Evolutionary conservation across 2,797 vertebrate species (phyloP), one percentile per base, ranked within the genome.

Genomic region (Hoplostethus atlanticus): DNA sequence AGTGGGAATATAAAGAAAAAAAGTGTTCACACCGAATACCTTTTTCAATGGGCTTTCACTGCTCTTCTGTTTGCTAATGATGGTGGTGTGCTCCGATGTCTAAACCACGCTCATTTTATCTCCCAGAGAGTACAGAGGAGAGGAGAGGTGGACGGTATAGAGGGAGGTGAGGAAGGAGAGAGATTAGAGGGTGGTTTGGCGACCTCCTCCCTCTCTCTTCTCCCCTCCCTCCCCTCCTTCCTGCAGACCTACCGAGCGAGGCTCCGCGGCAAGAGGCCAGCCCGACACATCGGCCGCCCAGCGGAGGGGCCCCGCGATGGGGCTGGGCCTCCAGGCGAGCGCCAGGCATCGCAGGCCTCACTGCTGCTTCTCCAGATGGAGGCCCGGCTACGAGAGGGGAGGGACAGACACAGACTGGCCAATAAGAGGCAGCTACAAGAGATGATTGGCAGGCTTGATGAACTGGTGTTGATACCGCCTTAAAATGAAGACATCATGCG

Each of bases 401-500:
- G 86, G 76, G 74, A 78, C 65, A 8, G 28, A 0, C 84, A 38
- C 57, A 83, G 91, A 52, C 68, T 58, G 75, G 71, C 58, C 56
- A 88, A 68, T 58, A 83, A 83, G 83, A 81, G 21, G 60, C 73
- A 63, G 73, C 80, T 93, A 60, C 90, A 91, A 79, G 86, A 89
- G 5, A 30, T 69, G 31, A 77, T 79, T 1, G 54, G 66, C 67
- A 61, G 64, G 8, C 73, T 86, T 76, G 77, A 88, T 0, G 10
- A 77, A 25, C 57, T 90, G 71, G 81, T 93, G 64, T 7, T 93
- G 34, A 85, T 93, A 8, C 81, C 90, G 0, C 84, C 89, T 0
- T 88, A 83, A 68, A 59, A 40, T 3, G 9, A 17, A 40, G 38
- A 21, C 21, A 12, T 12, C 2, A 16, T 38, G 4, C 25, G 5